phyloP scores from a whole-genome alignment of 2,797 vertebrate species.

The Takifugu ocellatus region DNA sequence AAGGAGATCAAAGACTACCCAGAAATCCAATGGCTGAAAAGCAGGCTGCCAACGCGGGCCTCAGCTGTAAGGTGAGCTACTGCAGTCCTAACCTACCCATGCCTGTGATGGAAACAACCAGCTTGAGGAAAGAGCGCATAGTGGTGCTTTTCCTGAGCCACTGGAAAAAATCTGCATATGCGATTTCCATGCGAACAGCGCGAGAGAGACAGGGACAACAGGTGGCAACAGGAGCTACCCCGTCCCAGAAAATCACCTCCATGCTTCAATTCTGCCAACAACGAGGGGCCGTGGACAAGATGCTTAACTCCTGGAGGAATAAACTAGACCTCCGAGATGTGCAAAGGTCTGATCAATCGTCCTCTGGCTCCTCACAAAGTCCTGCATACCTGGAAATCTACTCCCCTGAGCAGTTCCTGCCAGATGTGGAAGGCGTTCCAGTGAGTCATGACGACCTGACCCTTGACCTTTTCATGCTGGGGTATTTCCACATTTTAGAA shows the following conservation, averaged over 20 bases:
- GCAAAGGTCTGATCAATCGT: constrained; percentile 8
- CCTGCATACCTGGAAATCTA: constrained; percentile 52
- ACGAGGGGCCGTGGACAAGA: constrained; percentile 75
- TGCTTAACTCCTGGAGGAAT: constrained; percentile 81
- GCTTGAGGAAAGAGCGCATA: constrained; percentile 88
- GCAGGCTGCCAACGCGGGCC: constrained; percentile 53
- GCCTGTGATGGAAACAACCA: constrained; percentile 71
- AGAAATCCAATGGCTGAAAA: constrained; percentile 26
- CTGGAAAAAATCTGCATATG: constrained; percentile 89
- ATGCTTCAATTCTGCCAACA: constrained; percentile 80
- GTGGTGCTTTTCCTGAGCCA: constrained; percentile 90
- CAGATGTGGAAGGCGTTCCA: constrained; percentile 69
- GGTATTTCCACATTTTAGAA: constrained; percentile 94
- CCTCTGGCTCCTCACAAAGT: constrained; percentile 37
- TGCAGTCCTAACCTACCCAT: constrained; percentile 3
- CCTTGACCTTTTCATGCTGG: constrained; percentile 95
- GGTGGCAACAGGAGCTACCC: constrained; percentile 1
- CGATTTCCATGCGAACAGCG: constrained; percentile 70
- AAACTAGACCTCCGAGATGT: constrained; percentile 54
- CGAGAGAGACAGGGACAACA: constrained; percentile 53
- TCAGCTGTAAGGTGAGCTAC: constrained; percentile 39
- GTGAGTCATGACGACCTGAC: constrained; percentile 81
- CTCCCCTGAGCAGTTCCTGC: constrained; percentile 90
- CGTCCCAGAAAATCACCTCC: constrained; percentile 44
- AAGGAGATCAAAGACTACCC: constrained; percentile 15